Evolutionary conservation across 1,140 invertebrate species (phyloP).

Genomic region (Harpegnathos saltator): DNA sequence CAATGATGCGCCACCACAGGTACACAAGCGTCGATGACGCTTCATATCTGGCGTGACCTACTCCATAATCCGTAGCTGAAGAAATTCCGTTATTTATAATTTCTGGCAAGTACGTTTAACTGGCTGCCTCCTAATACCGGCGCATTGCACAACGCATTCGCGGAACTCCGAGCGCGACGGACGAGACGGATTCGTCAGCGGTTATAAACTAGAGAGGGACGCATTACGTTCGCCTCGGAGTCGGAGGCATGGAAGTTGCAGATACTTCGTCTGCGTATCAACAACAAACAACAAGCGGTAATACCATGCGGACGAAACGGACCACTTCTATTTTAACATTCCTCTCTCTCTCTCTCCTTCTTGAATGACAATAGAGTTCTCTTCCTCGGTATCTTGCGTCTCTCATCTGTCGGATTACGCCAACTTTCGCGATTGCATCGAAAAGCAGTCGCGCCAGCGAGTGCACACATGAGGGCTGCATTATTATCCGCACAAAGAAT

Average conservation of each 20-base stretch:
- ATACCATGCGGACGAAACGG: no score
- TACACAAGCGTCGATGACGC: conserved; percentile 68
- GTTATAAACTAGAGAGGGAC: conserved; percentile 21
- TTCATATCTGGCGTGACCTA: conserved; percentile 78
- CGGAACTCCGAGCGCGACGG: conserved; percentile 64
- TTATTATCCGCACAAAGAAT: background rate
- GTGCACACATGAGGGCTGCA: background rate
- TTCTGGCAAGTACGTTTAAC: conserved; percentile 81
- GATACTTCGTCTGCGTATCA: no score
- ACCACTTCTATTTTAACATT: no score
- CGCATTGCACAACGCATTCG: conserved; percentile 78
- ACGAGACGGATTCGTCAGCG: conserved; percentile 28
- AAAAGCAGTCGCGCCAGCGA: no score
- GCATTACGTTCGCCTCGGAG: background rate
- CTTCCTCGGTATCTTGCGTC: no score
- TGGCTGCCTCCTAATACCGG: conserved; percentile 81
- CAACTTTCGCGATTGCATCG: background rate
- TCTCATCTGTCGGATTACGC: background rate
- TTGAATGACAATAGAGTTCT: no score
- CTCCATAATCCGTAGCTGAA: conserved; percentile 74
- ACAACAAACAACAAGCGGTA: no score
- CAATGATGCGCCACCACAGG: background rate
- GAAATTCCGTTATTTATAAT: conserved; percentile 85
- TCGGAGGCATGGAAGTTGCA: background rate
- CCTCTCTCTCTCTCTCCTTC: no score